These are phyloP conservation scores for Andrena marginata DNA, from an alignment of 2,888 invertebrate genomes.

Conservation along the genomic window DNA sequence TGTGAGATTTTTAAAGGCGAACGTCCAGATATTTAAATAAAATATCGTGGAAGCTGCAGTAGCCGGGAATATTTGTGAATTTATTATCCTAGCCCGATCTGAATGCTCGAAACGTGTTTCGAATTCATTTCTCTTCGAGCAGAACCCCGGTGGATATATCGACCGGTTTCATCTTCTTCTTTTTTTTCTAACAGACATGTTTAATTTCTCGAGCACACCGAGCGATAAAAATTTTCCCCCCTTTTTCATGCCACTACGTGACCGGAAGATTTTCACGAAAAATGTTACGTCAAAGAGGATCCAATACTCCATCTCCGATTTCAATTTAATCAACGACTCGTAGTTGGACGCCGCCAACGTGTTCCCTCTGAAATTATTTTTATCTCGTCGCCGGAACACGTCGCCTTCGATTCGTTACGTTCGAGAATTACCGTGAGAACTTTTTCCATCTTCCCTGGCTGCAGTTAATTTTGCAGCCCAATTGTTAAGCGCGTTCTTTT, in stretches of 20 bases:
- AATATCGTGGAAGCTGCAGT: neutral
- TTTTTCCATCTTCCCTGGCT: neutral
- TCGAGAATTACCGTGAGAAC: neutral
- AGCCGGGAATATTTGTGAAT: conserved; percentile 17
- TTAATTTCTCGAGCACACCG: neutral
- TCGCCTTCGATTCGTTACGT: too few species aligned
- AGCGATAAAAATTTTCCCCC: conserved; percentile 6
- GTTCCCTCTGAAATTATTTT: conserved; percentile 1
- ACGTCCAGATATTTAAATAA: neutral
- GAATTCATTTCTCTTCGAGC: conserved; percentile 10
- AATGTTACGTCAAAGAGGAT: neutral
- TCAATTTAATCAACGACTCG: conserved; percentile 28
- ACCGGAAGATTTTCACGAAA: neutral
- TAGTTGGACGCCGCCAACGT: neutral
- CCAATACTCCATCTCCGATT: neutral
- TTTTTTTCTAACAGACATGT: conserved; percentile 5
- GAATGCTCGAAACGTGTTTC: neutral
- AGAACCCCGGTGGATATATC: neutral
- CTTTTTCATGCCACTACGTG: neutral
- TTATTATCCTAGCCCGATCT: conserved; percentile 4
- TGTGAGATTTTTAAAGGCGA: neutral
- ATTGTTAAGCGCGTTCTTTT: conserved; percentile 2
- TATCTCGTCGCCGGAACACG: neutral
- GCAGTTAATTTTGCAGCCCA: conserved; percentile 2
- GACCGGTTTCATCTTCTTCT: neutral